phyloP scores from a whole-genome alignment of 2,797 vertebrate genomes.

The Crenuchus spilurus region DNA sequence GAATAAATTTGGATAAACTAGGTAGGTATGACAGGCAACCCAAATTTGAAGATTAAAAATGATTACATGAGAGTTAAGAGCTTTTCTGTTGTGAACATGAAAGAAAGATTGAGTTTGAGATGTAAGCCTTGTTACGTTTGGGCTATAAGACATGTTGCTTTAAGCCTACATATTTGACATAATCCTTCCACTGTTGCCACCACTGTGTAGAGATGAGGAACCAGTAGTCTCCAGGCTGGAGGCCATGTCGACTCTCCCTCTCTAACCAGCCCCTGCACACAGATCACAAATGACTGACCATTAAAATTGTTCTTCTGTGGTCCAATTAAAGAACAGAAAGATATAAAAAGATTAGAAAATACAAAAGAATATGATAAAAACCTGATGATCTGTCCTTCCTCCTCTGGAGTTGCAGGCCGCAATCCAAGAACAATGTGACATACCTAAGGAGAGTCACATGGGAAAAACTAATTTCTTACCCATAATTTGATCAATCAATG shows the following conservation, averaged over 20 bases:
- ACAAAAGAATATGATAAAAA: slow-evolving; percentile 55
- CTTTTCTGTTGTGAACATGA: neutral
- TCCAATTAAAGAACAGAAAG: neutral
- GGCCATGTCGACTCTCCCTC: slow-evolving; percentile 94
- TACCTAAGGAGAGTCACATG: slow-evolving; percentile 75
- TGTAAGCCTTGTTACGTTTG: neutral
- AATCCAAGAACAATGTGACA: slow-evolving; percentile 98
- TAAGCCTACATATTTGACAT: slow-evolving; percentile 95
- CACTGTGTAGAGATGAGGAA: slow-evolving; percentile 96
- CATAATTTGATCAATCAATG: neutral
- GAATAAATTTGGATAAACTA: too few relatives aligned
- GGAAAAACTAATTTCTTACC: neutral
- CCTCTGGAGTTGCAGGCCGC: slow-evolving; percentile 92
- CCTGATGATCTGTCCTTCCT: slow-evolving; percentile 98
- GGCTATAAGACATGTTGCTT: too few relatives aligned
- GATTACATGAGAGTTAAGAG: too few relatives aligned
- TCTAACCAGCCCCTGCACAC: slow-evolving; percentile 91
- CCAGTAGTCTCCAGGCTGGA: slow-evolving; percentile 94
- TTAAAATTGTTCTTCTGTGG: neutral
- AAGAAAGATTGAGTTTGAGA: neutral
- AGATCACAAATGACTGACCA: slow-evolving; percentile 32
- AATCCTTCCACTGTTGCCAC: slow-evolving; percentile 99
- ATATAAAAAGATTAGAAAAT: neutral
- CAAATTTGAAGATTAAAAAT: too few relatives aligned
- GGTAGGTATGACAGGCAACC: too few relatives aligned